Evolutionary conservation across 2,113 vertebrate genomes (phyloP).

Genomic region (Oryzias celebensis): DNA sequence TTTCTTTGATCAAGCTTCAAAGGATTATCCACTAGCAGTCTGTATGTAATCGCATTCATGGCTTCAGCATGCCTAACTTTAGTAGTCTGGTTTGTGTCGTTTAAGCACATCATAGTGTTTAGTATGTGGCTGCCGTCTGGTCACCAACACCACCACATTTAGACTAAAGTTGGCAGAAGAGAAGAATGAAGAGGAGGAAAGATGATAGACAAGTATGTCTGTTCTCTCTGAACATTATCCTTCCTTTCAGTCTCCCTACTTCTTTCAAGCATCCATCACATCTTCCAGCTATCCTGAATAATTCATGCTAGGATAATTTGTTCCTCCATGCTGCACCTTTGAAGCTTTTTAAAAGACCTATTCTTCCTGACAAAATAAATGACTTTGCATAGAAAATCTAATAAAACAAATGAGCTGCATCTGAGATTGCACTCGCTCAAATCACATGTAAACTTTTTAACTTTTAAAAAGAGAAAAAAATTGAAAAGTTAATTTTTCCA

Average conservation of each 20-base stretch:
- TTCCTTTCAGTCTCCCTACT: constrained; percentile 10
- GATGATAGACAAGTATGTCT: constrained; percentile 12
- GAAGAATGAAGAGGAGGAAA: constrained; percentile 7
- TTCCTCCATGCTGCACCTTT: constrained; percentile 8
- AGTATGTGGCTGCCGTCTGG: constrained; percentile 19
- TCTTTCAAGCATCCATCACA: constrained; percentile 41
- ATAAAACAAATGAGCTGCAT: too few relatives aligned
- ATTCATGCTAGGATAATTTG: constrained; percentile 38
- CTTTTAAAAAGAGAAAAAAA: too few relatives aligned
- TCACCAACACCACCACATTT: constrained; percentile 12
- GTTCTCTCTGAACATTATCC: constrained; percentile 12
- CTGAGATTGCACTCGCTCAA: too few relatives aligned
- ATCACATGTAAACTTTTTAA: too few relatives aligned
- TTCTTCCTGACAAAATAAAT: too few relatives aligned
- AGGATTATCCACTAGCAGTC: constrained; percentile 47
- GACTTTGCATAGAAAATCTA: too few relatives aligned
- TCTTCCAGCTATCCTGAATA: constrained; percentile 51
- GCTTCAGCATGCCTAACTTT: constrained; percentile 31
- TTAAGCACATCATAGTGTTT: constrained; percentile 18
- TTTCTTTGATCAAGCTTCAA: constrained; percentile 65
- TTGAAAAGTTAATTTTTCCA: too few relatives aligned
- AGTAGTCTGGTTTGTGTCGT: constrained; percentile 31
- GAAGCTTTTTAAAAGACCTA: too few relatives aligned
- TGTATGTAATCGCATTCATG: constrained; percentile 51
- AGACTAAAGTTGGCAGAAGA: constrained; percentile 19